These are phyloP conservation scores for Enhydra lutris DNA, from an alignment of 2,113 vertebrate species.

Conservation along the genomic window DNA sequence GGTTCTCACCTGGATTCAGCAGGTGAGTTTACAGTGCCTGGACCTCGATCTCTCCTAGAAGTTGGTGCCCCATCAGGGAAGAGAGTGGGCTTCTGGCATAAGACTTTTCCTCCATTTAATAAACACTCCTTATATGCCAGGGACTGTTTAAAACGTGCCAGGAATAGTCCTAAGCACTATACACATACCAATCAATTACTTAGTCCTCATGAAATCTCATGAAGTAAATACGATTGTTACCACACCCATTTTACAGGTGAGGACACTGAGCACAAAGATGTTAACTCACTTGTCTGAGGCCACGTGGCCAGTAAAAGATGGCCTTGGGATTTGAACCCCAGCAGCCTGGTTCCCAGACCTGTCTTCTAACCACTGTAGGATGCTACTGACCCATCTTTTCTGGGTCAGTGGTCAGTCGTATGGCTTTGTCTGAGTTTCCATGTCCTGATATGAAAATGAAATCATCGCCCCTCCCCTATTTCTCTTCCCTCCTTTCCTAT, in stretches of 20 bases:
- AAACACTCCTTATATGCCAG: too few relatives aligned
- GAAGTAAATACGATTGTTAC: background rate
- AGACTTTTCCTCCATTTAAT: background rate
- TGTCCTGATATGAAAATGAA: background rate
- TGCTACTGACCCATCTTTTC: background rate
- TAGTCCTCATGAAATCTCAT: rapidly evolving
- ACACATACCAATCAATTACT: background rate
- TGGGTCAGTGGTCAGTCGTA: background rate
- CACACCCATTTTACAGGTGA: background rate
- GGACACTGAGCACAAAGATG: background rate
- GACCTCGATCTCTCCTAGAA: background rate
- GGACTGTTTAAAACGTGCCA: background rate
- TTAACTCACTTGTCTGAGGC: background rate
- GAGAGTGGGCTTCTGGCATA: background rate
- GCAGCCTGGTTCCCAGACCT: background rate
- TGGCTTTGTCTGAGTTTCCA: background rate
- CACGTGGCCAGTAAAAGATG: background rate
- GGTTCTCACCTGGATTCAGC: background rate
- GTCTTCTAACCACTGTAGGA: background rate
- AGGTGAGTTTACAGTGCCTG: background rate
- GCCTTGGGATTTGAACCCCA: background rate
- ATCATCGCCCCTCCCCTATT: background rate
- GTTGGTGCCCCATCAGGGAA: background rate
- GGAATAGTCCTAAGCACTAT: background rate
- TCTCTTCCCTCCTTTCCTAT: background rate